A percentile compares a stretch with the other conserved stretches of the same genome.
Conservation (phyloP, 2,113 vertebrate genomes). For the Clarias gariepinus region DNA sequence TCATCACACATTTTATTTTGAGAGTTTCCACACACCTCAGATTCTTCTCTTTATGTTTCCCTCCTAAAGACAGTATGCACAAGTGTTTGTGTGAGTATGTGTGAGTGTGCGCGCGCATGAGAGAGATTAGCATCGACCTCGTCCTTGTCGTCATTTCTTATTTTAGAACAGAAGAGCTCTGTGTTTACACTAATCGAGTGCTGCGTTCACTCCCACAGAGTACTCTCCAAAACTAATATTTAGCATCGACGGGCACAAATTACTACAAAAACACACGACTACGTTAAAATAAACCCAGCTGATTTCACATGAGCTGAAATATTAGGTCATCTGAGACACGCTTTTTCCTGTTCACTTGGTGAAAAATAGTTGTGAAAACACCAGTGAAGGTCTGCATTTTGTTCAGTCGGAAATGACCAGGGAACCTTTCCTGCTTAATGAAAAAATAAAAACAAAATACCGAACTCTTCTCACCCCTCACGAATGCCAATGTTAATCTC, state of each 20-base stretch:
- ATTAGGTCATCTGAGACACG: constrained; percentile 72
- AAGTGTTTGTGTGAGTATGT: neutral
- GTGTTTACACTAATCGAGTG: constrained; percentile 75
- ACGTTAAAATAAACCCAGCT: constrained; percentile 82
- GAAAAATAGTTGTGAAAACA: constrained; percentile 75
- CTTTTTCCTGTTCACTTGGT: constrained; percentile 57
- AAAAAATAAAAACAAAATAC: constrained; percentile 66
- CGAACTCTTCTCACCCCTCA: constrained; percentile 17
- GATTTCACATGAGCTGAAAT: constrained; percentile 80
- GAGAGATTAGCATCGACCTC: constrained; percentile 56
- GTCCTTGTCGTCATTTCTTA: constrained; percentile 63
- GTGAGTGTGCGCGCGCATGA: constrained; percentile 17
- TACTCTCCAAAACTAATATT: constrained; percentile 79
- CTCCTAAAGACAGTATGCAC: neutral
- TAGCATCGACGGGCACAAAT: constrained; percentile 77
- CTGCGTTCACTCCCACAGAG: constrained; percentile 68
- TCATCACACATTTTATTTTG: neutral
- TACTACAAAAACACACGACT: constrained; percentile 77
- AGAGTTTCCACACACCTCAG: neutral
- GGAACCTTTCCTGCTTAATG: constrained; percentile 72
- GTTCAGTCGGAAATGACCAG: constrained; percentile 65
- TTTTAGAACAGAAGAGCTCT: constrained; percentile 63
- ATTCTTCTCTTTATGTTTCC: neutral
- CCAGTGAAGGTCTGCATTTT: constrained; percentile 63
- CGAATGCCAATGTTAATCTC: constrained; percentile 33